Evolutionary conservation across 2,113 vertebrate genomes (phyloP).

Genomic region (Leucosticte australis): DNA sequence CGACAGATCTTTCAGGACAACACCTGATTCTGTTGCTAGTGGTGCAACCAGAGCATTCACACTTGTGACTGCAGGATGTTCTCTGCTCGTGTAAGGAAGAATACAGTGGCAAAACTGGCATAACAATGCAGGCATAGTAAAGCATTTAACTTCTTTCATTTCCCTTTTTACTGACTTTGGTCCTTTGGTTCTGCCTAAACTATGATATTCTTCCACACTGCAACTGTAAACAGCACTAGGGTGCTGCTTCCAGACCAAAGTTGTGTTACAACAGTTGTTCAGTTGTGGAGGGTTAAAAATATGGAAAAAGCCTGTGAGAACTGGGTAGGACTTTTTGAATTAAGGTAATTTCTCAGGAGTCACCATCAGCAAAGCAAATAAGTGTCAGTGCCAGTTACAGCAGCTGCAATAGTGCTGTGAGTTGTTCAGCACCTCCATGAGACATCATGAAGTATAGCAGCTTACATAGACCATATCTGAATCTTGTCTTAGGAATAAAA

Average conservation of each 20-base stretch:
- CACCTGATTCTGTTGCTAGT: background rate
- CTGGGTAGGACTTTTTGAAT: background rate
- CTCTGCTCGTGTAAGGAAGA: no score
- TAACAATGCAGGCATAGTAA: background rate
- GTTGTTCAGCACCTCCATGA: background rate
- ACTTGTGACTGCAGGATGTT: background rate
- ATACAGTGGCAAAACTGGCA: fast-evolving
- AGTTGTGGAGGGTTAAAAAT: no score
- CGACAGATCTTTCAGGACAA: background rate
- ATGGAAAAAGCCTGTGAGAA: background rate
- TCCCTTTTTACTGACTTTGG: background rate
- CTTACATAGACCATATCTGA: background rate
- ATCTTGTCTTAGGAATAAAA: background rate
- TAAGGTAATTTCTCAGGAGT: background rate
- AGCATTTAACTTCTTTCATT: background rate
- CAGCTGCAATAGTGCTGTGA: background rate
- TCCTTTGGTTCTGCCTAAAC: background rate
- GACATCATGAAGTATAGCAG: background rate
- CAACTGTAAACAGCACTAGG: background rate
- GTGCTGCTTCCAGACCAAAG: background rate
- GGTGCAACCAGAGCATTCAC: background rate
- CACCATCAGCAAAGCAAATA: background rate
- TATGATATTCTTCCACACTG: background rate
- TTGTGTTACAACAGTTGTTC: background rate
- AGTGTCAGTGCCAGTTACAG: background rate